Evolutionary conservation across 2,797 vertebrate species (phyloP).

Genomic region (Macrochelys suwanniensis): DNA sequence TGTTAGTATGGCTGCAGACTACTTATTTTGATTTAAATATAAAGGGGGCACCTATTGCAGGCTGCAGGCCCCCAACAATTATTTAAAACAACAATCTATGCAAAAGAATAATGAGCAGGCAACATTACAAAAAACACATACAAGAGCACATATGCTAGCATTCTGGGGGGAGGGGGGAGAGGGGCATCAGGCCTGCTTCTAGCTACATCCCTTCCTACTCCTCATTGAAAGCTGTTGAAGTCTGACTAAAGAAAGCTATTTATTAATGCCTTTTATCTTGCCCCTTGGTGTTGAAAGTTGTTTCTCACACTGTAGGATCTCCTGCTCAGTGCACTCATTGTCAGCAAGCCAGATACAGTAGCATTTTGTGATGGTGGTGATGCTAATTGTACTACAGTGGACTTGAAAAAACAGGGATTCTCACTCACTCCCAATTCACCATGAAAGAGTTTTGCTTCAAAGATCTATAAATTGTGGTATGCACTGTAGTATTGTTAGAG

Average conservation of each 20-base stretch:
- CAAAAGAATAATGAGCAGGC: not conserved
- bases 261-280: not conserved
- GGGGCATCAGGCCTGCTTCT: not conserved
- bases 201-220: accelerated
- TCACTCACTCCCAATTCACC: not conserved
- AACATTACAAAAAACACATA: not conserved
- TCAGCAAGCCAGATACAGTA: not conserved
- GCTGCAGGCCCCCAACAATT: not conserved
- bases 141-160: not conserved
- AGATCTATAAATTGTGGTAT: not conserved
- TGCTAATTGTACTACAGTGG: not conserved
- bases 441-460: not conserved
- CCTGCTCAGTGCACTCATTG: not conserved
- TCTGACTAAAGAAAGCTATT: not conserved
- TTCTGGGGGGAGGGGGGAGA: not conserved
- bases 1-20: not conserved
- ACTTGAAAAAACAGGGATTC: not conserved
- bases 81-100: not conserved
- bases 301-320: not conserved
- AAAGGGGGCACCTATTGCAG: not conserved
- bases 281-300: not conserved
- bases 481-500: not conserved
- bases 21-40: not conserved
- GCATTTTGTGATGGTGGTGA: not conserved
- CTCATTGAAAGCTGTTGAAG: not conserved